Evolutionary conservation across 2,888 invertebrate genomes (phyloP), one percentile per base, ranked within the genome.

Genomic region (Acholoe squamosa): DNA sequence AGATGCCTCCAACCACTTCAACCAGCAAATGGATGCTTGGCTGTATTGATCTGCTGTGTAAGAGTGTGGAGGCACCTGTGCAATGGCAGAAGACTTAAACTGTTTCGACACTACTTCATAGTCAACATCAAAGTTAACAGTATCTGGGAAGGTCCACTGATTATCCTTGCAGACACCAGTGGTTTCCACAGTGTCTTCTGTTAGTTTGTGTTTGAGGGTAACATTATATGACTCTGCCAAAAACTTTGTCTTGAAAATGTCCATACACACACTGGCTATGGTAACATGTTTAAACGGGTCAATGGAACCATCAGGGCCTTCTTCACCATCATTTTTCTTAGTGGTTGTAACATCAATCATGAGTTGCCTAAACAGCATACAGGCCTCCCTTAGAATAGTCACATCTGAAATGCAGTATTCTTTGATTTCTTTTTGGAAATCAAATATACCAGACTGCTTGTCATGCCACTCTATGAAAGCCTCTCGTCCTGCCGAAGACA

Each of bases 391-490:
- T 31, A 89, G 28, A 31, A 89, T 80, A 5, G 76, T 51, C 1
- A 89, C 89, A 89, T 89, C 89, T 22, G 43, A 52, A 28, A n/a
- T 22, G 52, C 89, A 89, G 33, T 89, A 89, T 19, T 43, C 43
- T 33, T 67, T 19, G 5, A 89, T 52, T 25, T 89, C 89, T 25
- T 22, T 51, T 12, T 51, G 22, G 12, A 80, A 25, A 31, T 34
- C 61, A 80, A 80, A 88, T 22, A 54, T 28, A 0, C 88, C 56
- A 7, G n/a, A 12, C 71, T 89, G 84, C 3, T 84, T 22, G 28
- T 84, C 52, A 52, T 84, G 43, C 84, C 84, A 84, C 34, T 84
- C 25, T 16, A 34, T 84, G 25, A 84, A 84, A 3, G 33, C 52
- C 33, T 22, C 33, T n/a, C 52, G 33, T 3, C 3, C 84, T 52